Conservation (phyloP, 2,888 invertebrate genomes). For the Rhorus exstirpatorius region DNA sequence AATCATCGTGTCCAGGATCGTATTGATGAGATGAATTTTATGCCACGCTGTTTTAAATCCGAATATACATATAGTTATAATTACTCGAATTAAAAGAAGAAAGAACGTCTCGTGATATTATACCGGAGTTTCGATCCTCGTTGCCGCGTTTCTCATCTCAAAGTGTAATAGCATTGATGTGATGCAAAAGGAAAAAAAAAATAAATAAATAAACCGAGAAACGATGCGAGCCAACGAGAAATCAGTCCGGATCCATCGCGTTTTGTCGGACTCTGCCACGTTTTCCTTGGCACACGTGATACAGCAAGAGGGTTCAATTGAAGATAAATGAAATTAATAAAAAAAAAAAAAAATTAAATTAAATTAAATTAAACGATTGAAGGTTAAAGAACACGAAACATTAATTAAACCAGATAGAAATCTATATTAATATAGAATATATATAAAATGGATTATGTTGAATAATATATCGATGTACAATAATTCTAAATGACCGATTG, state of each 20-base stretch:
- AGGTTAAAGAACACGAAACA: conserved; percentile 67
- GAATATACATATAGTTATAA: conserved; percentile 62
- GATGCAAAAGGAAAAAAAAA: conserved; percentile 40
- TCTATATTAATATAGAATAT: conserved; percentile 84
- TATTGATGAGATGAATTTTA: conserved; percentile 54
- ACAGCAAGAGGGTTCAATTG: conserved; percentile 73
- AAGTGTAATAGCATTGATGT: conserved; percentile 51
- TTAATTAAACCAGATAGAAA: conserved; percentile 82
- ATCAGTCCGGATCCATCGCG: conserved; percentile 68
- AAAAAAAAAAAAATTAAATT: conserved; percentile 74
- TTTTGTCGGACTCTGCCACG: conserved; percentile 81
- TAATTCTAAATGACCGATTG: conserved; percentile 84
- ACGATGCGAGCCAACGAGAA: conserved; percentile 39
- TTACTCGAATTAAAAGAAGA: conserved; percentile 29
- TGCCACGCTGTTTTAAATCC: conserved; percentile 58
- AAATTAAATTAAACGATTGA: too few species aligned
- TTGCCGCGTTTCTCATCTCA: conserved; percentile 48
- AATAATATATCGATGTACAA: conserved; percentile 86
- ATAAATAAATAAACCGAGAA: conserved; percentile 47
- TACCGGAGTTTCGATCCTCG: conserved; percentile 57
- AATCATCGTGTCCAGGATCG: conserved; percentile 54
- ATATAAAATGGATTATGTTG: conserved; percentile 84
- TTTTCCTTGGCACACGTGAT: conserved; percentile 82
- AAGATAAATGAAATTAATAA: conserved; percentile 50
- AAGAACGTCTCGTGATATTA: conserved; percentile 55